These are phyloP conservation scores for Australoheros scitulus DNA, from an alignment of 2,113 vertebrate species.

Conservation along the genomic window DNA sequence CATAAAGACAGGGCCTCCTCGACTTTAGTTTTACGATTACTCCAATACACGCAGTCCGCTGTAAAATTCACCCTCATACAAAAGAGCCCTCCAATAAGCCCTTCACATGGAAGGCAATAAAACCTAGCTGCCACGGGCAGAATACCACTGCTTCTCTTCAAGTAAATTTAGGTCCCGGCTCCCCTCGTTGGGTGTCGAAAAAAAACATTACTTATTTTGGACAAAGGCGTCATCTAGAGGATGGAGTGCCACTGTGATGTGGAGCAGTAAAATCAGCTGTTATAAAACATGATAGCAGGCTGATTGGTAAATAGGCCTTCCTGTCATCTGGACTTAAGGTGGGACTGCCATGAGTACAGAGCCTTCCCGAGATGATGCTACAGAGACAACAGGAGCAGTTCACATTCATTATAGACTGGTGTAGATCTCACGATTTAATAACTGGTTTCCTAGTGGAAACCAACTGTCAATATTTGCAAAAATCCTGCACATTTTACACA, in stretches of 20 bases:
- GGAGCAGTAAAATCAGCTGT: conserved; percentile 27
- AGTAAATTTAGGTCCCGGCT: conserved; percentile 35
- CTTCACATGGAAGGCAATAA: conserved; percentile 50
- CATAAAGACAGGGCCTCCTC: conserved; percentile 55
- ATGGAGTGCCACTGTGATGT: conserved; percentile 13
- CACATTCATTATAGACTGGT: neutral
- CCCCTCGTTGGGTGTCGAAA: neutral
- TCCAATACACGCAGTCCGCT: conserved; percentile 52
- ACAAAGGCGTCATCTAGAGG: conserved; percentile 17
- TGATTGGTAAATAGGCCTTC: conserved; percentile 45
- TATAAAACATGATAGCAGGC: conserved; percentile 42
- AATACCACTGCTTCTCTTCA: conserved; percentile 49
- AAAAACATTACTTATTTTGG: conserved; percentile 9
- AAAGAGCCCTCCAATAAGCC: conserved; percentile 60
- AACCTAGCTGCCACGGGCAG: conserved; percentile 35
- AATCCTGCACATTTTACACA: neutral
- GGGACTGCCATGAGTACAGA: neutral
- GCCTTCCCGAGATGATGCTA: neutral
- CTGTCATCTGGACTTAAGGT: conserved; percentile 3
- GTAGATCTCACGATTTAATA: neutral
- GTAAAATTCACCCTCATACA: conserved; percentile 60
- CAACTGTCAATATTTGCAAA: neutral
- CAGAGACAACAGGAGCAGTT: neutral
- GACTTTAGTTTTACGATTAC: conserved; percentile 59
- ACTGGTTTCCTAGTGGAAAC: neutral